These are phyloP conservation scores for Heliornis fulica DNA, from an alignment of 2,113 vertebrate genomes.

Conservation along the genomic window DNA sequence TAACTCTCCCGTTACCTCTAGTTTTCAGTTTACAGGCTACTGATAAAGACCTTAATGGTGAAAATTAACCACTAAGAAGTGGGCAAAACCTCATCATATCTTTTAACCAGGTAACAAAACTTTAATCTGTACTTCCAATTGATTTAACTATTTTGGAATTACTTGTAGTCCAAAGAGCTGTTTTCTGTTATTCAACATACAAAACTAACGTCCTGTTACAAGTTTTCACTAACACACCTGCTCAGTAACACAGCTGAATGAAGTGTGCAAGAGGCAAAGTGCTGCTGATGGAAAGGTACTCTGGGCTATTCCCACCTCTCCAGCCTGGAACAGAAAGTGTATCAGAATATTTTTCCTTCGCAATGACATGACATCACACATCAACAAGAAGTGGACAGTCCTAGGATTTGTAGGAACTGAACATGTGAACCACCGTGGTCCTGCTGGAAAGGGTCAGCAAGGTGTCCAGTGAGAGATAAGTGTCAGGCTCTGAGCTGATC, in stretches of 20 bases:
- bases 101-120: not conserved
- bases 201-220: not conserved
- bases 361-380: not conserved
- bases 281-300: not conserved
- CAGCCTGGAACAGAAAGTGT: not conserved
- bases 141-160: not conserved
- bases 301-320: not conserved
- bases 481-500: not conserved
- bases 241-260: not conserved
- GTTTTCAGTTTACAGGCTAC: not conserved
- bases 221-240: not conserved
- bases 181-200: not conserved
- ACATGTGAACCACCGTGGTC: not conserved
- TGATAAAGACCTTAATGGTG: not conserved
- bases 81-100: not conserved
- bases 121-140: not conserved
- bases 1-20: not conserved
- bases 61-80: not conserved
- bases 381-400: not conserved
- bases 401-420: accelerated
- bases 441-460: not conserved
- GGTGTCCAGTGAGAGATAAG: accelerated
- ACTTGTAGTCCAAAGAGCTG: not conserved
- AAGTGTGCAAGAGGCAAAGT: not conserved
- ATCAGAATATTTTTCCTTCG: not conserved